These are phyloP conservation scores for Pocillopora grandis DNA, from an alignment of 92 coral and sea anemone genomes.

Conservation along the genomic window DNA sequence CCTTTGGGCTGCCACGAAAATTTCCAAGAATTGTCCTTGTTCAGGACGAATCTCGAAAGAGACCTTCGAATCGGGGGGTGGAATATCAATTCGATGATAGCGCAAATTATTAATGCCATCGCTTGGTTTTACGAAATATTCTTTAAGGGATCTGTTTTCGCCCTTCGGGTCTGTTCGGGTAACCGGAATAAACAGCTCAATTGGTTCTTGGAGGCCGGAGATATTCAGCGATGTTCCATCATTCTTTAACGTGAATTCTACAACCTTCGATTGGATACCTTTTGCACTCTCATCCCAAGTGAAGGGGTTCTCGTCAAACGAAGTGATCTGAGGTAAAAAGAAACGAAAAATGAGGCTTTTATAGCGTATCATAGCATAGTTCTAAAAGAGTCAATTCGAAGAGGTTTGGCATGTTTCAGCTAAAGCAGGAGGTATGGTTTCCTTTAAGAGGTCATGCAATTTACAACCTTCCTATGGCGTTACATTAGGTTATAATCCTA, in stretches of 20 bases:
- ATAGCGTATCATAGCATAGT: background rate
- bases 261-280: constrained; percentile 56
- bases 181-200: constrained; percentile 53
- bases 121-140: constrained; percentile 60
- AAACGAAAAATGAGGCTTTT: background rate
- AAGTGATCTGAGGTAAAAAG: constrained; percentile 57
- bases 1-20: constrained; percentile 38
- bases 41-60: constrained; percentile 47
- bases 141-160: background rate
- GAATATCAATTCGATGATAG: constrained; percentile 50
- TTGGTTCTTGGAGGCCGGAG: constrained; percentile 56
- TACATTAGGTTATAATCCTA: background rate
- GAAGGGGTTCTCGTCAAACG: constrained; percentile 68
- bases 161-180: background rate
- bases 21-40: constrained; percentile 24
- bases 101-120: constrained; percentile 42
- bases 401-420: too few relatives aligned
- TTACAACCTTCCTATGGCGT: background rate
- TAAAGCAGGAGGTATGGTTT: too few relatives aligned
- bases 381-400: background rate
- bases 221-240: constrained; percentile 53
- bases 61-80: constrained; percentile 14
- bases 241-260: constrained; percentile 63
- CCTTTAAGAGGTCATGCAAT: too few relatives aligned
- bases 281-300: constrained; percentile 67